Base-by-base conservation (phyloP, 2,888 invertebrate genomes). In the Macrophya alboannulata region DNA sequence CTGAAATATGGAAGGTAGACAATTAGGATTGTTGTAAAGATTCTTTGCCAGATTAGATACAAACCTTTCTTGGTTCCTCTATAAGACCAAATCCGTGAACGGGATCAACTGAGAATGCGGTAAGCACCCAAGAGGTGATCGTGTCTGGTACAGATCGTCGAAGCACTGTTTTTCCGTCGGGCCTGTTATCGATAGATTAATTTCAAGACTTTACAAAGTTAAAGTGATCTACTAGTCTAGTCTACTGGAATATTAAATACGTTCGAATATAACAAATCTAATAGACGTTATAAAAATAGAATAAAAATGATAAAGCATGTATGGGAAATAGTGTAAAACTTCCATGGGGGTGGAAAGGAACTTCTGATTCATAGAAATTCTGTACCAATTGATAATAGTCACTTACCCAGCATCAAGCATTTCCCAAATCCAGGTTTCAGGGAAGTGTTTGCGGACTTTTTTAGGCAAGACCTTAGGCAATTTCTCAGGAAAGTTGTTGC, bases 41-140 rank as follows among this genome's bases (percentile, higher is more conserved):
- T n/a, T 17, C 4, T 25, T 25, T 31, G 40, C 15, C 8, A 6
- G 12, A 37, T 31, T 55, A 40, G 71, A 76, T 59, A 59, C 89
- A 88, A 89, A 95, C 96, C 94, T 95, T 95, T 88, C 95, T 95
- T 1, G 96, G 95, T 0, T 95, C 94, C 40, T 96, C 95, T 0
- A 96, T 95, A 1, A 98, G 94, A 5, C 98, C 98, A 59, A 98
- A 94, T 12, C 98, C 98, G 88, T 96, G 95, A 0, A 96, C 94
- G 0, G 96, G 95, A 93, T 97, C 97, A 87, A 98, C 94, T 5
- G 98, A 97, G 92, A 98, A 98, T 6, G 97, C 98, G 48, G 96
- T 96, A 17, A 98, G 94, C 0, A 97, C 95, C 98, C 98, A 98
- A 0, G 97, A 97, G 9, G 97, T 98, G 89, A 98, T 96, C 0